These are phyloP conservation scores for Brevipalpus yothersi DNA, from an alignment of 1,140 invertebrate species.

Conservation along the genomic window DNA sequence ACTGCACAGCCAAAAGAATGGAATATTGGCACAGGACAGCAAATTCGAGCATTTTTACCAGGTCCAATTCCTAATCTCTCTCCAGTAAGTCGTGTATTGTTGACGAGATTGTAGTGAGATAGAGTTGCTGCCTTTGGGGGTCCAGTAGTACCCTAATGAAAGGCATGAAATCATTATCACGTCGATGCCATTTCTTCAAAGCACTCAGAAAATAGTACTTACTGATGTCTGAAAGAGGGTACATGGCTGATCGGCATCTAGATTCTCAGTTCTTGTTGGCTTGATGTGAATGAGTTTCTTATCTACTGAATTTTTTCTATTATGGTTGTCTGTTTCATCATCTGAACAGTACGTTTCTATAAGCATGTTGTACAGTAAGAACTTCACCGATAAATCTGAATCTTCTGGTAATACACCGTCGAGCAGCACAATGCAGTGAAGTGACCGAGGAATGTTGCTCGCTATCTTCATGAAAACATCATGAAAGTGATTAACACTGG, in stretches of 20 bases:
- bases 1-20: constrained; percentile 64
- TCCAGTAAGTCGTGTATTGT: constrained; percentile 47
- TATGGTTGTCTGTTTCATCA: too few relatives aligned
- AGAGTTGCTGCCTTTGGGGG: constrained; percentile 61
- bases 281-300: too few relatives aligned
- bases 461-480: background rate
- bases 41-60: constrained; percentile 22
- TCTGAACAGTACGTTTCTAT: too few relatives aligned
- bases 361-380: too few relatives aligned
- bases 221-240: background rate
- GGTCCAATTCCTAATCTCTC: constrained; percentile 26
- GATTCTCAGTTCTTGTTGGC: too few relatives aligned
- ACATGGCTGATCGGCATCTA: background rate
- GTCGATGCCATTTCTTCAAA: too few relatives aligned
- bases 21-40: constrained; percentile 65
- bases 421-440: background rate
- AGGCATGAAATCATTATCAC: too few relatives aligned
- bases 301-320: too few relatives aligned
- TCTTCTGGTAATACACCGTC: background rate
- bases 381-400: too few relatives aligned
- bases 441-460: background rate
- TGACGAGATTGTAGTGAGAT: constrained; percentile 55
- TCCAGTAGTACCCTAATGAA: constrained; percentile 40
- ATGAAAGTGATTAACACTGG: background rate
- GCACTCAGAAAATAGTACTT: background rate